phyloP scores from a whole-genome alignment of 1,140 invertebrate genomes.

The Nymphalis io region DNA sequence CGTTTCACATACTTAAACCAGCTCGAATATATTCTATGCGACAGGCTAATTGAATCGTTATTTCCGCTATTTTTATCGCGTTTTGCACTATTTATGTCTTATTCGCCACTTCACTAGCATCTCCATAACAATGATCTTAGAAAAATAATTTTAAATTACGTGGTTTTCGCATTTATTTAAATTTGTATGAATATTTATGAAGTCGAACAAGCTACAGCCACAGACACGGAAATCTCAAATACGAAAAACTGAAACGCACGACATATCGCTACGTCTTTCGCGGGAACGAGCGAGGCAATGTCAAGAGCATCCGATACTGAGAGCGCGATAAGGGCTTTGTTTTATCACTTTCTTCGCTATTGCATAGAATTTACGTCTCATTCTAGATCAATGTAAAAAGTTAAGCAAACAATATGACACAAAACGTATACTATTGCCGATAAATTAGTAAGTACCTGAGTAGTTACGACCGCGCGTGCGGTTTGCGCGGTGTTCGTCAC shows the following conservation, averaged over 20 bases:
- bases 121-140: constrained; percentile 70
- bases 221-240: constrained; percentile 49
- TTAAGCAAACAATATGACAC: constrained; percentile 33
- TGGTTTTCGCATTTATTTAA: constrained; percentile 60
- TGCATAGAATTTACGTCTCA: constrained; percentile 34
- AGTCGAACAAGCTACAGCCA: constrained; percentile 50
- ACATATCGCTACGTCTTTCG: constrained; percentile 41
- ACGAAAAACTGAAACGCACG: constrained; percentile 47
- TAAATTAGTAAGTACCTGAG: constrained; percentile 53
- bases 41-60: constrained; percentile 54
- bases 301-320: constrained; percentile 55
- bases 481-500: constrained; percentile 60
- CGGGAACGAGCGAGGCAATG: constrained; percentile 47
- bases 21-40: constrained; percentile 35
- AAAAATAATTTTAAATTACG: constrained; percentile 70
- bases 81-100: constrained; percentile 48
- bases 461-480: constrained; percentile 59
- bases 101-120: constrained; percentile 55
- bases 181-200: constrained; percentile 61
- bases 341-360: constrained; percentile 42
- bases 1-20: constrained; percentile 26
- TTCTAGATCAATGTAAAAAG: constrained; percentile 29
- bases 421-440: constrained; percentile 33
- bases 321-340: constrained; percentile 36
- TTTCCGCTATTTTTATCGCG: constrained; percentile 65